Base-by-base conservation (phyloP, 2,888 invertebrate genomes). In the Drosophila falleni region DNA sequence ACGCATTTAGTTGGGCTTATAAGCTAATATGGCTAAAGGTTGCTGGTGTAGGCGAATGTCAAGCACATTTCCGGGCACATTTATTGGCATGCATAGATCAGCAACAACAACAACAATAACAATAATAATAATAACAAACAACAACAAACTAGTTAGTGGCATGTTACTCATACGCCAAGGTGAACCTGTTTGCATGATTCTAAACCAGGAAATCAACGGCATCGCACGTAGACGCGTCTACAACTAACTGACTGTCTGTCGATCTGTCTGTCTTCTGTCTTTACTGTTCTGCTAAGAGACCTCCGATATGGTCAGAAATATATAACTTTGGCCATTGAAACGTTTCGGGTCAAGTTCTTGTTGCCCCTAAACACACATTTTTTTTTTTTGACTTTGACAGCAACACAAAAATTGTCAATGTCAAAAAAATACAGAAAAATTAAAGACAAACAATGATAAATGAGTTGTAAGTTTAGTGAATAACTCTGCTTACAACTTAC, bases 161-260 rank as follows among this genome's bases (percentile, higher is more conserved):
- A 54, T 59, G 76, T 82, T 89, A 87, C 80, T 87, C 88, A 86
- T 89, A 80, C 89, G 75, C 83, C 89, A 86, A 86, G 86, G 89
- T 89, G 86, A 86, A 89, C 86, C 75, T 85, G 86, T 86, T 85
- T 71, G 85, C 85, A 87, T 81, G 82, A 89, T 86, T 86, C 85
- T 86, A 87, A 89, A 84, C 87, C 84, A 84, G 84, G 84, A 84
- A 84, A 84, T 84, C 79, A 65, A 63, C 46, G 46, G 67, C 72
- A 72, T 47, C 87, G 46, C 81, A 81, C 84, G 81, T 81, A 86
- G 70, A 71, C 66, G 70, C 86, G 79, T 81, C 82, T 72, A 55
- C 53, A 19, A 16, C 31, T 3, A 31, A 11, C 49, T 11, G 15
- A 8, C 49, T 33, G 26, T 46, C 42, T 8, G 13, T 41, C 49